Conservation (phyloP, 2,888 invertebrate species). For the Bhutanitis thaidina region DNA sequence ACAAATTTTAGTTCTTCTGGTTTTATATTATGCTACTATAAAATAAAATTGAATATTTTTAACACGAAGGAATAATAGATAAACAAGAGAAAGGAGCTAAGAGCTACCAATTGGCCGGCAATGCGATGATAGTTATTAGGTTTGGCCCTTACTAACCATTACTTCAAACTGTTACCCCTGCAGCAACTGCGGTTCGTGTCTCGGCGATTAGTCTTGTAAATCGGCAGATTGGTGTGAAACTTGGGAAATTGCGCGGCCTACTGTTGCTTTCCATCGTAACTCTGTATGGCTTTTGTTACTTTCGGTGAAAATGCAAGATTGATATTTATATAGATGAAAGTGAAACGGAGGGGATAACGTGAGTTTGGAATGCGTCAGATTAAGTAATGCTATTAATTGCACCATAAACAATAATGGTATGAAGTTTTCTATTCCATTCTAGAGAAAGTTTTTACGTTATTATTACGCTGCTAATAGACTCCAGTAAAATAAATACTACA, state of each 20-base stretch:
- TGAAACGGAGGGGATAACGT: conserved; percentile 22
- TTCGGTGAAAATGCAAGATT: conserved; percentile 43
- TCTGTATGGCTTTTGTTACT: conserved; percentile 26
- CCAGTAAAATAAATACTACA: too few species aligned
- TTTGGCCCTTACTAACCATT: conserved; percentile 9
- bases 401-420: background rate
- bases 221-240: conserved; percentile 57
- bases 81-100: background rate
- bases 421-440: background rate
- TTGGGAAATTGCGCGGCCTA: conserved; percentile 33
- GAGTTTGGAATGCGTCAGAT: conserved; percentile 13
- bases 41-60: too few species aligned
- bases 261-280: conserved; percentile 34
- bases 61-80: too few species aligned
- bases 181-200: conserved; percentile 29
- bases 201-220: conserved; percentile 48
- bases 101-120: background rate
- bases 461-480: too few species aligned
- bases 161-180: conserved; percentile 6
- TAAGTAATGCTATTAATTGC: background rate
- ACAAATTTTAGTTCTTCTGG: too few species aligned
- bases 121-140: background rate
- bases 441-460: background rate
- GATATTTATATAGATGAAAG: conserved; percentile 52
- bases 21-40: too few species aligned